Conservation (phyloP, 2,797 vertebrate genomes). For the Oophaga sylvatica region DNA sequence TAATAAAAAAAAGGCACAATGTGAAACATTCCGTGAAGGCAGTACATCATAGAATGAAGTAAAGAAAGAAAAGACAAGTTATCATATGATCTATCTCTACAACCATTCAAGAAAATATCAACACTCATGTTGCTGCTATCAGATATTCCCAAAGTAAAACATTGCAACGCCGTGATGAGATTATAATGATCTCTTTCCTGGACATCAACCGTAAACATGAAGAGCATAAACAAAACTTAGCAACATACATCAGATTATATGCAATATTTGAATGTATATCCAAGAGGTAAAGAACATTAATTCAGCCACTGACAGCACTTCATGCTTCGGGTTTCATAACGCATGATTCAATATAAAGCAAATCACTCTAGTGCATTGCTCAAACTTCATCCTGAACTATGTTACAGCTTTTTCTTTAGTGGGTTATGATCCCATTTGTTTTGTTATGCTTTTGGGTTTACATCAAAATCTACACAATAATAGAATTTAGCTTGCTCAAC, state of each 20-base stretch:
- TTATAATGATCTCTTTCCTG: constrained; percentile 61
- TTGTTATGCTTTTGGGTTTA: constrained; percentile 15
- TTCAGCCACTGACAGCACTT: constrained; percentile 42
- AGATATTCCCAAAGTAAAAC: constrained; percentile 59
- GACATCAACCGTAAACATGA: constrained; percentile 54
- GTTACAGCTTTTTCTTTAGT: neutral
- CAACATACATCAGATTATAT: constrained; percentile 53
- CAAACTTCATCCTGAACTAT: constrained; percentile 13
- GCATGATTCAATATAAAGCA: constrained; percentile 40
- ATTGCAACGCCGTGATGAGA: constrained; percentile 53
- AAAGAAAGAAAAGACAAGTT: constrained; percentile 40
- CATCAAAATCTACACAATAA: constrained; percentile 14
- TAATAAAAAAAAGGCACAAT: neutral
- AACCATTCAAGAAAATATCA: constrained; percentile 59
- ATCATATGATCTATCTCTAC: constrained; percentile 35
- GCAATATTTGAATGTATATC: constrained; percentile 39
- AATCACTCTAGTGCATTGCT: constrained; percentile 42
- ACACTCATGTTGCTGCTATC: constrained; percentile 59
- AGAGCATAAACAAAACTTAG: constrained; percentile 56
- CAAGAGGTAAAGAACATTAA: constrained; percentile 38
- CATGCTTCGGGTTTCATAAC: constrained; percentile 40
- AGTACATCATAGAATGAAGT: constrained; percentile 28
- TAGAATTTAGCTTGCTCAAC: neutral
- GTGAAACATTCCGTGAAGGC: neutral
- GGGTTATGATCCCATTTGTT: constrained; percentile 14